Evolutionary conservation across 2,888 invertebrate genomes (phyloP), one percentile per base, ranked within the genome.

Genomic region (Sussaba pulchella): DNA sequence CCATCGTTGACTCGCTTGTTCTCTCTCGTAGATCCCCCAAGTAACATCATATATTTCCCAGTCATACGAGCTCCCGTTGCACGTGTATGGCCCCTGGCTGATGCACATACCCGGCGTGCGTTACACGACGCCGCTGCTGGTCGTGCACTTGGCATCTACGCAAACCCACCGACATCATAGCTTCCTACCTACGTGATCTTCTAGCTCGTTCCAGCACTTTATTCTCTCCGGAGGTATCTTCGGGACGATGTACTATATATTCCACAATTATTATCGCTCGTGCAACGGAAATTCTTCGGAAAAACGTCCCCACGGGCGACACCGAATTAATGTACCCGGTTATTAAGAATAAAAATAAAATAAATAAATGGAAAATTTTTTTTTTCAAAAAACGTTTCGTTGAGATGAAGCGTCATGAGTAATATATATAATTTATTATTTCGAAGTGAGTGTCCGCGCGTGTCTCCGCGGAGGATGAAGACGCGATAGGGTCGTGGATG

Each of bases 21-120:
- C 54, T 36, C n/a, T 31, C 64, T 31, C 57, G 36, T 24, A 9
- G 10, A 36, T 71, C 21, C 12, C 45, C n/a, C 12, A n/a, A 52
- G 73, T 31, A 73, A 71, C 59, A 57, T 59, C 80, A 71, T 81
- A 77, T 77, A 81, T 81, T 59, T 81, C 43, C 59, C 5, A 47
- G 69, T 73, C 64, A n/a, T 77, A 70, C 36, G 50, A 21, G 69
- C 69, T 73, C 69, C 50, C 50, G 69, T 54, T 81, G 81, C 81
- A 77, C 81, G 81, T 81, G 81, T 81, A 81, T 77, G 64, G 81
- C 77, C 81, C 26, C 81, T 77, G 77, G 81, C 77, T 69, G 63
- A 69, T 77, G 64, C 72, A 57, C 39, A 64, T 73, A 63, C 74
- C 47, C 67, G 57, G 69, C 57, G 57, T 69, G 57, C 57, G 54